Conservation (phyloP, 2,888 invertebrate genomes). For the Drosophila vallismaia region DNA sequence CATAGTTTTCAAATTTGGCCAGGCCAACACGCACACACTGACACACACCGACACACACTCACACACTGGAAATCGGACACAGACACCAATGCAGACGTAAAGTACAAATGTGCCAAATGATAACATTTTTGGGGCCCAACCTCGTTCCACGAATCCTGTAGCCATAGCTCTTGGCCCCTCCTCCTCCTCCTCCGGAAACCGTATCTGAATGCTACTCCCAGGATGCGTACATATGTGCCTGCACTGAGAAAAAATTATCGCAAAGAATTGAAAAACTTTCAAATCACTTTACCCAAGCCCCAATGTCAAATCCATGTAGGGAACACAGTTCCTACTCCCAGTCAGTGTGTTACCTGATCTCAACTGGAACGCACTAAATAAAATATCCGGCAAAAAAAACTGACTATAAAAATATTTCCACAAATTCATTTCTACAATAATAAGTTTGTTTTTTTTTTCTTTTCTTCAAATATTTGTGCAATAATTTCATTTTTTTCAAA, state of each 20-base stretch:
- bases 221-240: constrained; percentile 12
- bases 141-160: neutral
- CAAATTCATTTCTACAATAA: no score
- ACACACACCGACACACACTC: constrained; percentile 5
- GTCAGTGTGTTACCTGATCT: no score
- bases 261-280: no score
- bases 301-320: neutral
- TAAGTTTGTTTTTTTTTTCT: no score
- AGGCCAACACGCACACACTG: constrained; percentile 4
- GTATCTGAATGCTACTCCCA: constrained; percentile 27
- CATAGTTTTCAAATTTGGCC: constrained; percentile 26
- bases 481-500: no score
- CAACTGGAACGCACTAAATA: no score
- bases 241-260: constrained; percentile 10
- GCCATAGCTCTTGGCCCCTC: neutral
- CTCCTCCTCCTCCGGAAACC: neutral
- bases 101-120: constrained; percentile 71
- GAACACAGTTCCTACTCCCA: no score
- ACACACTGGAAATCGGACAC: constrained; percentile 10
- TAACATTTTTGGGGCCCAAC: constrained; percentile 53
- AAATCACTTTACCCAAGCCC: neutral
- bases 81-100: constrained; percentile 34
- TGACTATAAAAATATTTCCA: no score
- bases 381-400: no score
- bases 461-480: no score